Evolutionary conservation across 2,113 vertebrate genomes (phyloP).

Genomic region (Hyperopisus bebe): DNA sequence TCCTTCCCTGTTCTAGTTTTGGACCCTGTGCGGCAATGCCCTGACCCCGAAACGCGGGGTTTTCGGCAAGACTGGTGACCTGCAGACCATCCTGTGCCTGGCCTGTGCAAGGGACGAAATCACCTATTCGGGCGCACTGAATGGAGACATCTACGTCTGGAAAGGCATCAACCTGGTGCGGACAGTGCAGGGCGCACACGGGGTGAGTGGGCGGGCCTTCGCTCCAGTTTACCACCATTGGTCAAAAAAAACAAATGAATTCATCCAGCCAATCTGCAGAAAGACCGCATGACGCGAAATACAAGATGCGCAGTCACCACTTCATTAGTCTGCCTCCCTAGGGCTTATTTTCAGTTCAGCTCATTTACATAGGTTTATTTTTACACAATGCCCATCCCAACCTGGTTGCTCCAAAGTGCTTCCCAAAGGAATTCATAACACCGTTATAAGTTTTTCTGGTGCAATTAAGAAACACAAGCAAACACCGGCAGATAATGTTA

Average conservation of each 20-base stretch:
- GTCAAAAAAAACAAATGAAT: background rate
- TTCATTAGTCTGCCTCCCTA: background rate
- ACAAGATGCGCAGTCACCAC: background rate
- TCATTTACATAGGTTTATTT: constrained; percentile 6
- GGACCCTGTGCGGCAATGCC: constrained; percentile 96
- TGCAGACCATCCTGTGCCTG: constrained; percentile 95
- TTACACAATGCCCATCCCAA: background rate
- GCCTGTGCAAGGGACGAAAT: constrained; percentile 91
- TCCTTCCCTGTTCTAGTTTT: constrained; percentile 70
- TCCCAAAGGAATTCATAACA: background rate
- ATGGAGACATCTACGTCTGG: constrained; percentile 96
- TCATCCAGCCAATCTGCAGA: background rate
- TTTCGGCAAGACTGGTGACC: constrained; percentile 95
- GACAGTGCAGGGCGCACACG: constrained; percentile 90
- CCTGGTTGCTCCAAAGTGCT: background rate
- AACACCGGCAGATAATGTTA: background rate
- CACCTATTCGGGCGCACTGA: constrained; percentile 94
- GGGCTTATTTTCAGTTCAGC: background rate
- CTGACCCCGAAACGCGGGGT: constrained; percentile 90
- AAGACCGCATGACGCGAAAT: background rate
- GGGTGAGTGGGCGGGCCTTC: constrained; percentile 63
- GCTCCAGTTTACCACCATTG: background rate
- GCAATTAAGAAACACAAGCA: background rate
- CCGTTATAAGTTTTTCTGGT: background rate
- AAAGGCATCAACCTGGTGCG: constrained; percentile 88